phyloP scores from a whole-genome alignment of 2,113 vertebrate genomes.

The Varanus komodoensis region DNA sequence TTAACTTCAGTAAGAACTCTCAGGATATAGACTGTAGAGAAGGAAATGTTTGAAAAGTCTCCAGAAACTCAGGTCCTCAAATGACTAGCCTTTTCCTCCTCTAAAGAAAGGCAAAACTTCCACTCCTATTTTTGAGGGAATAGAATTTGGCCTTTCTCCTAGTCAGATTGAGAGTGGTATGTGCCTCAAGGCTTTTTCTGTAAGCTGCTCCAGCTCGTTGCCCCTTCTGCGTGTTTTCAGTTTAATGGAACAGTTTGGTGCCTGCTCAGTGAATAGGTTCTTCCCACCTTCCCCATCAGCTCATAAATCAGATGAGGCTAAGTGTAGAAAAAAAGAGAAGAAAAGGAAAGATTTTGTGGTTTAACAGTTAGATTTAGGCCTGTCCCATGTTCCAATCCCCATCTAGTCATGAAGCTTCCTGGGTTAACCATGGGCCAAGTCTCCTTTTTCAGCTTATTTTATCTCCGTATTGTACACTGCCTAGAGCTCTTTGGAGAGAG shows the following conservation, averaged over 20 bases:
- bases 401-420: neutral
- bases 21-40: slow-evolving; percentile 1
- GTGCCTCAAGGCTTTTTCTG: neutral
- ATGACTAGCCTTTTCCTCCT: slow-evolving; percentile 16
- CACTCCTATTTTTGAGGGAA: neutral
- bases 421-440: neutral
- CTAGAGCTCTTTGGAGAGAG: neutral
- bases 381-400: neutral
- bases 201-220: neutral
- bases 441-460: neutral
- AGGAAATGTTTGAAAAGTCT: slow-evolving; percentile 13
- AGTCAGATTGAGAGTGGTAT: neutral
- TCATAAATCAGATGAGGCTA: neutral
- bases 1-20: slow-evolving; percentile 27
- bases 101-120: neutral
- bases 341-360: too few species aligned
- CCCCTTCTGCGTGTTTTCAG: neutral
- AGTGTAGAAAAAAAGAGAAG: too few species aligned
- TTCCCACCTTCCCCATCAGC: neutral
- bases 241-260: neutral
- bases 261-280: neutral
- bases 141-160: neutral
- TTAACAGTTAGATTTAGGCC: neutral
- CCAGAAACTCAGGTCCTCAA: neutral
- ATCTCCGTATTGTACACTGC: too few species aligned